Evolutionary conservation across 2,113 vertebrate genomes (phyloP), one percentile per base, ranked within the genome.

Genomic region (Bagarius yarrelli): DNA sequence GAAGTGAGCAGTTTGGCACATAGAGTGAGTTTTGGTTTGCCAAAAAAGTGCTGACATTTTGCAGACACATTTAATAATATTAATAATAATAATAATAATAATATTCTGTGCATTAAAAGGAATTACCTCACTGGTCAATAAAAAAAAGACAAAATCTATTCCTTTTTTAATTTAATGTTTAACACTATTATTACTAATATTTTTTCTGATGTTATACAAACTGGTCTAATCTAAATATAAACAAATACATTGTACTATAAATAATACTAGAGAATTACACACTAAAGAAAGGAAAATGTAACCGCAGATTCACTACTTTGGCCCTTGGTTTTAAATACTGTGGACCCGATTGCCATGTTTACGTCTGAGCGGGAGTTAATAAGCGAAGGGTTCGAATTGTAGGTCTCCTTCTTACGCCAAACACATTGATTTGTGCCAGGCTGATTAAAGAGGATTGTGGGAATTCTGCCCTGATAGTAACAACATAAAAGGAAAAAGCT

Each of bases 1-100:
- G 81, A 70, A 12, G 30, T 79, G 86, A 32, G 9, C 81, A n/a
- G 50, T 91, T 93, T 92, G 92, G 92, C 92, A 93, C 89, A 44
- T 21, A 2, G 77, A 50, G 79, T 0, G 72, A 57, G 77, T 78
- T 55, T 34, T 56, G 47, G 78, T 77, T 55, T 40, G 25, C 50
- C 50, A 27, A 18, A 3, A 27, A 50, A 71, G 14, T 50, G 27
- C 16, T 84, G n/a, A 83, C 55, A 63, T 81, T 57, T 78, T n/a
- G 40, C 63, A 84, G 66, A 84, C 78, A 79, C 50, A 40, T 82
- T 55, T 18, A 34, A 55, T n/a, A 53, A 79, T 80, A 78, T n/a
- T n/a, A 44, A 14, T 40, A 57, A 13, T n/a, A 52, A 52, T 76
- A 44, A 52, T 21, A 18, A 44, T 66, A 36, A 53, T 6, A 15